Evolutionary conservation across 1,140 invertebrate species (phyloP), one percentile per base, ranked within the genome.

Genomic region (Dreissena rostriformis): DNA sequence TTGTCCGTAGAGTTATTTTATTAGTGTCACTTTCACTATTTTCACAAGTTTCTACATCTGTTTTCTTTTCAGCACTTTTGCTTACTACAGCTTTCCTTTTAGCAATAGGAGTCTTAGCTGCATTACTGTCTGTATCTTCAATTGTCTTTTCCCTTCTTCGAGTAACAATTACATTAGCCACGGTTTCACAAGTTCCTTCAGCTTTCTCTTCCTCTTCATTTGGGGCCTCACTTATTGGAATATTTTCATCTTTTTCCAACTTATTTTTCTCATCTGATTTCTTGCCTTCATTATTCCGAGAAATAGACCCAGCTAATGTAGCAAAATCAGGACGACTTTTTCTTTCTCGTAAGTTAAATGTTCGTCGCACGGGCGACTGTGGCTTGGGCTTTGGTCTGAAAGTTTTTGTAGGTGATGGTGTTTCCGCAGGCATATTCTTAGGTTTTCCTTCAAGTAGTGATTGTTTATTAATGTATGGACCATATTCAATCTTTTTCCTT

Each of bases 401-500:
- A 55, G 72, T 24, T 57, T 82, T 82, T 51, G 71, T 71, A 65
- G 72, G 71, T 53, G 79, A 74, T 11, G 12, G 29, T 49, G 71
- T 39, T 53, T 82, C 80, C n/a, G 39, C 67, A 52, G 72, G 57
- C 57, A 61, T 82, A 19, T 28, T 55, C 17, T 73, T 73, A 0
- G 80, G 80, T 65, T 82, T 82, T 1, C 80, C 80, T 75, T 82
- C 80, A 5, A 82, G 49, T 39, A 82, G 57, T 28, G 80, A 82
- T 29, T 82, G 80, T 65, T 71, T 52, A 66, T 82, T 82, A 19
- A 82, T 24, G 22, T 82, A 82, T 51, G 80, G 80, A 52, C 80
- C 80, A 82, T 82, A 82, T 68, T 82, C 80, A 67, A 82, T 82
- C 68, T 82, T 82, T 52, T 82, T 82, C 39, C 80, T 74, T 75